Conservation (phyloP, 2,797 vertebrate genomes). For the Pelobates cultripes region DNA sequence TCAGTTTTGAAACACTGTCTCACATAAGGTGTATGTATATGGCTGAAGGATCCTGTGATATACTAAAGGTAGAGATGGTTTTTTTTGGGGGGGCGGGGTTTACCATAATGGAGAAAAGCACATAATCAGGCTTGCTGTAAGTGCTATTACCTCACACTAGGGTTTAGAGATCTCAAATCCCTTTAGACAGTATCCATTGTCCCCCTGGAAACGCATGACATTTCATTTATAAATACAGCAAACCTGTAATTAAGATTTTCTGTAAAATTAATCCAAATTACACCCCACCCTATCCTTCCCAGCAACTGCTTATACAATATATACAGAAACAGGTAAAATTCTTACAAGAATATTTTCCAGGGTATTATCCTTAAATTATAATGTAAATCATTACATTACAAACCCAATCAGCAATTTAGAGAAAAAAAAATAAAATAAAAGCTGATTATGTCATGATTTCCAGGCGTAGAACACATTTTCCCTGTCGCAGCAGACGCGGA, state of each 20-base stretch:
- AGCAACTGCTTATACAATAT: neutral
- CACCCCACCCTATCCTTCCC: neutral
- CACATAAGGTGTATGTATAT: no score
- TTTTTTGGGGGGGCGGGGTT: no score
- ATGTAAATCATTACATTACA: neutral
- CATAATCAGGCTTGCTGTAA: no score
- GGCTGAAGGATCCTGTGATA: no score
- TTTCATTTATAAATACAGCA: conserved; percentile 11
- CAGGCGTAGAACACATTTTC: no score
- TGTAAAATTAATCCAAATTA: neutral
- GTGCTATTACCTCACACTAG: neutral
- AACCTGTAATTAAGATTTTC: conserved; percentile 7
- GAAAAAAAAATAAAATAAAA: neutral
- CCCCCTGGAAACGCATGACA: conserved; percentile 5
- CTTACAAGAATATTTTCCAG: conserved; percentile 1
- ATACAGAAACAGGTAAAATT: neutral
- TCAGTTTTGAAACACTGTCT: no score
- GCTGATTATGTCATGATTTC: neutral
- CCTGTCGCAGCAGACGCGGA: no score
- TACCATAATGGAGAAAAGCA: no score
- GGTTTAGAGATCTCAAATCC: conserved; percentile 7
- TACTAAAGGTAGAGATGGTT: no score
- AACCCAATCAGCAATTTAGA: neutral
- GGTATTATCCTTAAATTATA: neutral
- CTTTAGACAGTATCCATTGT: neutral